These are phyloP conservation scores for Plectrocnemia conspersa DNA, from an alignment of 1,140 invertebrate species.

Conservation along the genomic window DNA sequence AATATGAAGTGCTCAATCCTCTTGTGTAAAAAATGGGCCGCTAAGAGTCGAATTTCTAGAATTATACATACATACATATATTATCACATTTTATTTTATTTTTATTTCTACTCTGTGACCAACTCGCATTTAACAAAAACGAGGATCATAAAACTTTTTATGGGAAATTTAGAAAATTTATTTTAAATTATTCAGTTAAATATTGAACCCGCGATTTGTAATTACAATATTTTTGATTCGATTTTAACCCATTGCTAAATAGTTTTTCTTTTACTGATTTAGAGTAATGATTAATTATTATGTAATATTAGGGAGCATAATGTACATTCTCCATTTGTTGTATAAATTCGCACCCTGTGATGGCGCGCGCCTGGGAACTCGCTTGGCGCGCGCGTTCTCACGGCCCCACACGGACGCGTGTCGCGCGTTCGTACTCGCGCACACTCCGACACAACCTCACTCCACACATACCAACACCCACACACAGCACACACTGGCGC, in stretches of 20 bases:
- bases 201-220: background rate
- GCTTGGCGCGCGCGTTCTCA: slow-evolving; percentile 35
- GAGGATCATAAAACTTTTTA: too few species aligned
- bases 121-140: too few species aligned
- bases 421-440: slow-evolving; percentile 10
- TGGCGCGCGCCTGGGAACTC: slow-evolving; percentile 35
- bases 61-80: too few species aligned
- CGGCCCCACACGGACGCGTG: slow-evolving; percentile 22
- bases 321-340: too few species aligned
- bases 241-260: background rate
- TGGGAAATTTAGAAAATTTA: too few species aligned
- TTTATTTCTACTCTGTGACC: too few species aligned
- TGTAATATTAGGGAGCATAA: too few species aligned
- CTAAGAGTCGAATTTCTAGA: too few species aligned
- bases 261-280: background rate
- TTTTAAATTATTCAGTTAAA: background rate
- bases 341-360: slow-evolving; percentile 26
- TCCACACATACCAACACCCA: background rate
- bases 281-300: background rate
- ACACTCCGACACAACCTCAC: slow-evolving; percentile 2
- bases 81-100: too few species aligned
- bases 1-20: too few species aligned
- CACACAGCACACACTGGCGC: background rate
- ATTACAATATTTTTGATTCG: background rate
- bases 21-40: too few species aligned